A percentile compares a stretch with the other conserved stretches of the same genome.
These are phyloP conservation scores for Talpa occidentalis DNA, from an alignment of 2,113 vertebrate genomes.

Conservation along the genomic window DNA sequence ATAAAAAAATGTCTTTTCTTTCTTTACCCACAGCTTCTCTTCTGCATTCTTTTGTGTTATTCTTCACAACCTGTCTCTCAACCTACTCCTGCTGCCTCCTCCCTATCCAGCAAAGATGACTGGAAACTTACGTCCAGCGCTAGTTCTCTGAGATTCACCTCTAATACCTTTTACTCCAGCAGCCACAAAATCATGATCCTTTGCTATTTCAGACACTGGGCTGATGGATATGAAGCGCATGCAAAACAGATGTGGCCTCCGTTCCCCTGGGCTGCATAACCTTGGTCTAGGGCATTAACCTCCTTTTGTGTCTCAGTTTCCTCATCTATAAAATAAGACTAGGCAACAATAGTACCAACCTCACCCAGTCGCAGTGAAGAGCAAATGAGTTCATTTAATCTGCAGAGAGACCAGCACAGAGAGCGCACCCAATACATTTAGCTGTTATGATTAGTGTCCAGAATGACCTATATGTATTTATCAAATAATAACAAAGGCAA, in stretches of 20 bases:
- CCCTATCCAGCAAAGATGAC: not conserved
- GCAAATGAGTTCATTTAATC: not conserved
- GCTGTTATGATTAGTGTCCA: not conserved
- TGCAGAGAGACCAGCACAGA: not conserved
- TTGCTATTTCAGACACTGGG: not conserved
- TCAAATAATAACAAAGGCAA: constrained; percentile 17
- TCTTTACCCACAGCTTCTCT: not conserved
- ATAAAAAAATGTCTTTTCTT: not conserved
- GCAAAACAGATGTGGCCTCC: not conserved
- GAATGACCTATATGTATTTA: not conserved
- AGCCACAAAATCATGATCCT: not conserved
- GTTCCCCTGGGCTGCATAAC: not conserved
- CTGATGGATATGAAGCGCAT: not conserved
- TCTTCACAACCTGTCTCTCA: not conserved
- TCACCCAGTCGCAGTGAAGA: not conserved
- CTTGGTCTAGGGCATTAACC: not conserved
- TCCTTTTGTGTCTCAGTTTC: not conserved
- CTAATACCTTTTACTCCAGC: not conserved
- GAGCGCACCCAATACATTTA: not conserved
- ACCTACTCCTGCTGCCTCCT: not conserved
- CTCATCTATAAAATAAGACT: not conserved
- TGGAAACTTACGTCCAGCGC: not conserved
- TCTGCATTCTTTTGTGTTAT: not conserved
- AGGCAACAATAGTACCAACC: not conserved
- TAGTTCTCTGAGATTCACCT: not conserved